phyloP scores from a whole-genome alignment of 1,140 invertebrate species.

The Megathymus violae region DNA sequence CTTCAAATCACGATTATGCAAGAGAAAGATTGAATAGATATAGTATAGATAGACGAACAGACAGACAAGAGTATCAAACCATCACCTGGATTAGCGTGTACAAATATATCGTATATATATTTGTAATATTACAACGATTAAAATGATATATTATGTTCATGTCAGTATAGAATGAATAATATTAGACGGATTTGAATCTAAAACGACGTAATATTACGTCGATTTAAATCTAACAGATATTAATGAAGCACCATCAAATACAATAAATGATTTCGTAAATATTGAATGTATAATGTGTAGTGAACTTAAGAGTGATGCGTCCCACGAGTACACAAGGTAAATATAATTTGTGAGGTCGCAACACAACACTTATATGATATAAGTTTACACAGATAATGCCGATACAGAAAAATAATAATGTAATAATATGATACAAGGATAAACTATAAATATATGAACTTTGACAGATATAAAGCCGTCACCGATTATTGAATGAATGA shows the following conservation, averaged over 20 bases:
- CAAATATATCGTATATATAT: constrained; percentile 40
- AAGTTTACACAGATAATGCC: neutral
- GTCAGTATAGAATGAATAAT: neutral
- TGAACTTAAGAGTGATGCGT: neutral
- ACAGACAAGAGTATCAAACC: constrained; percentile 75
- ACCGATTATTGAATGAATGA: constrained; percentile 40
- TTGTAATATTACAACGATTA: constrained; percentile 22
- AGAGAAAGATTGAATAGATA: constrained; percentile 34
- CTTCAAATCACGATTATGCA: constrained; percentile 7
- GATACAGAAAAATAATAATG: neutral
- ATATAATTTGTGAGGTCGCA: neutral
- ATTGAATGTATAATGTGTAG: neutral
- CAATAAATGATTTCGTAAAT: neutral
- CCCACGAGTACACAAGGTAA: neutral
- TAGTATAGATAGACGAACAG: constrained; percentile 44
- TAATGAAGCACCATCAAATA: neutral
- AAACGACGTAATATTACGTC: neutral
- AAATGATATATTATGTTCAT: constrained; percentile 8
- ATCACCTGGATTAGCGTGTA: constrained; percentile 74
- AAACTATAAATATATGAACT: constrained; percentile 27
- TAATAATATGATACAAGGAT: constrained; percentile 19
- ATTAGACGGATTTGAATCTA: constrained; percentile 3
- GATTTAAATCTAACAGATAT: neutral
- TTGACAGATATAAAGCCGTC: constrained; percentile 41
- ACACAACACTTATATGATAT: neutral